A percentile compares a stretch with the other conserved stretches of the same genome.
These are phyloP conservation scores for Arremon aurantiirostris DNA, from an alignment of 2,797 vertebrate species.

Conservation along the genomic window DNA sequence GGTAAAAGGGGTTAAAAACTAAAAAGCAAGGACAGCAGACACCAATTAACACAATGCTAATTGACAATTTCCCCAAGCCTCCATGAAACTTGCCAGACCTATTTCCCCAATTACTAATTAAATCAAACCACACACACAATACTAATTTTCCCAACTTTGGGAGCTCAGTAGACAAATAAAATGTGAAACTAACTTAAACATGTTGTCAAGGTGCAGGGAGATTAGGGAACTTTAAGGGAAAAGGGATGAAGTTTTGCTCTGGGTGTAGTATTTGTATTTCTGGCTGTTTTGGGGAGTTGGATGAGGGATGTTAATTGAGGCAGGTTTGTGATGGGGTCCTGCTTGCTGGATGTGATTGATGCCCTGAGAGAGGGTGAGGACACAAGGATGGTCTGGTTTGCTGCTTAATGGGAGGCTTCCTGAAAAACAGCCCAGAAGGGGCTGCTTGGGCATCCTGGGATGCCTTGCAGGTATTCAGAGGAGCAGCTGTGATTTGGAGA, in stretches of 20 bases:
- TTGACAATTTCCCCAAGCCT: constrained; percentile 85
- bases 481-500: not conserved
- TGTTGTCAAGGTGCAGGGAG: constrained; percentile 65
- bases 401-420: not conserved
- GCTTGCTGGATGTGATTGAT: not conserved
- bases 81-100: constrained; percentile 82
- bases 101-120: constrained; percentile 86
- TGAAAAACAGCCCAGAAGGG: not conserved
- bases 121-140: constrained; percentile 81
- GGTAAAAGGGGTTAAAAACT: constrained; percentile 86
- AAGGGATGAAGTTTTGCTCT: constrained; percentile 43
- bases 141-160: constrained; percentile 82
- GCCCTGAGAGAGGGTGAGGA: not conserved
- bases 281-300: not conserved
- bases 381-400: not conserved
- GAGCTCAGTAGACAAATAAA: constrained; percentile 80
- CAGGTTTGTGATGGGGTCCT: not conserved
- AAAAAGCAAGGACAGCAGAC: constrained; percentile 83
- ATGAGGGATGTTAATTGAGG: not conserved
- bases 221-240: constrained; percentile 47
- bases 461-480: not conserved
- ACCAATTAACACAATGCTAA: constrained; percentile 86
- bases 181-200: constrained; percentile 75
- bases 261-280: constrained; percentile 19
- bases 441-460: not conserved